Evolutionary conservation across 30 jellyfish, hydroid and myxozoan species (phyloP), one percentile per base, ranked within the genome.

Genomic region (Chironex yamaguchii): DNA sequence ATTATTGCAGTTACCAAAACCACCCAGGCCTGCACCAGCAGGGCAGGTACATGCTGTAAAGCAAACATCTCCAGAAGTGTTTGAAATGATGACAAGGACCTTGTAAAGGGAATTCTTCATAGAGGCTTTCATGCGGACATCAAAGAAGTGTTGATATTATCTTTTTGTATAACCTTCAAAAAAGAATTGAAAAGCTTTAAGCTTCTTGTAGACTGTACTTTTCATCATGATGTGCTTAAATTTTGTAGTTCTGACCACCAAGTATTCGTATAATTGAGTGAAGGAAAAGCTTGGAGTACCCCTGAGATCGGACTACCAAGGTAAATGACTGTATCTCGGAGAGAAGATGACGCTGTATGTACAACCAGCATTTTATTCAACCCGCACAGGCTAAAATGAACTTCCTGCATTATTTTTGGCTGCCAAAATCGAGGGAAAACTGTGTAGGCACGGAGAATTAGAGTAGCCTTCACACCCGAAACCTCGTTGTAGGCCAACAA

Each of bases 381-480:
- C 81, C 21, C 27, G 30, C 49, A 24, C 76, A 26, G 17, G 70
- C 33, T 71, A 49, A 48, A n/a, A n/a, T n/a, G n/a, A n/a, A n/a
- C n/a, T n/a, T n/a, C n/a, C n/a, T n/a, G n/a, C n/a, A n/a, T n/a
- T n/a, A n/a, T n/a, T n/a, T n/a, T n/a, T n/a, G n/a, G n/a, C n/a
- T n/a, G n/a, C 65, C 35, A 31, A 27, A 35, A 1, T 49, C 90
- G 68, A 26, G 49, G 62, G 35, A 78, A 35, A 1, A 78, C 62
- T 53, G 90, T 81, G 30, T 78, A 78, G 69, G 69, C 81, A 52
- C 90, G 22, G 12, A 78, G 90, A 42, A 78, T 35, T 26, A 78
- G 81, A 69, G 54, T 81, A 21, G 90, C 90, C 82, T 78, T 78
- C 71, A 72, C 86, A 42, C 86, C 86, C n/a, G n/a, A n/a, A n/a